These are phyloP conservation scores for Limnephilus rhombicus DNA, from an alignment of 2,888 invertebrate genomes.

Conservation along the genomic window DNA sequence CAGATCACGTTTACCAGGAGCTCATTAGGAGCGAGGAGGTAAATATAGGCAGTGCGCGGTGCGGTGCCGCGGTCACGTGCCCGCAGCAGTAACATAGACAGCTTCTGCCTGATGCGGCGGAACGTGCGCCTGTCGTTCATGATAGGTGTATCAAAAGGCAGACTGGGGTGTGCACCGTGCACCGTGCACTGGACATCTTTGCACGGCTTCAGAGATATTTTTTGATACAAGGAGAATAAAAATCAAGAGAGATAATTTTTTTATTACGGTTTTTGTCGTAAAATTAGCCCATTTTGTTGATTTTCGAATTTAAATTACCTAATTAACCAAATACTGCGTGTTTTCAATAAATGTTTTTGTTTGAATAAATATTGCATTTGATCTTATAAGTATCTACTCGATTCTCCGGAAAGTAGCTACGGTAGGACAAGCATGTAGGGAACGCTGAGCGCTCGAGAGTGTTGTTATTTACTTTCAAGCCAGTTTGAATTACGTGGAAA, in stretches of 20 bases:
- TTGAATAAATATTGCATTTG: too few species aligned
- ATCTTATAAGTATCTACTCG: too few species aligned
- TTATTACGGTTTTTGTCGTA: too few species aligned
- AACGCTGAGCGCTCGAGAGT: too few species aligned
- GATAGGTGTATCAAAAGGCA: slow-evolving; percentile 52
- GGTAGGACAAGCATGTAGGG: too few species aligned
- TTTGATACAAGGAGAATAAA: not conserved
- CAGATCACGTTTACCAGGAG: slow-evolving; percentile 41
- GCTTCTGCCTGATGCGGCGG: slow-evolving; percentile 45
- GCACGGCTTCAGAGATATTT: not conserved
- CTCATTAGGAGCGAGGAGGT: slow-evolving; percentile 46
- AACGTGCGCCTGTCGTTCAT: slow-evolving; percentile 60
- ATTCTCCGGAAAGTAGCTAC: too few species aligned
- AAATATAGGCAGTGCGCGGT: not conserved
- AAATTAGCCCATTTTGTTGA: too few species aligned
- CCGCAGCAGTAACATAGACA: slow-evolving; percentile 49
- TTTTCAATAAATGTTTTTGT: too few species aligned
- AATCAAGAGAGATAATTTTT: not conserved
- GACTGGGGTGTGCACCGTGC: slow-evolving; percentile 25
- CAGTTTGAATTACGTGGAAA: too few species aligned
- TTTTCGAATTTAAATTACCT: too few species aligned
- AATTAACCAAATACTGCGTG: too few species aligned
- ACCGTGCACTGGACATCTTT: not conserved
- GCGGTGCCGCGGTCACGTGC: slow-evolving; percentile 53
- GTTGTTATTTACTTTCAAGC: too few species aligned